Percentiles rank a stretch among this genome's conserved stretches.
These are phyloP conservation scores for Cataglyphis cursor DNA, from an alignment of 2,888 invertebrate species.

Conservation along the genomic window DNA sequence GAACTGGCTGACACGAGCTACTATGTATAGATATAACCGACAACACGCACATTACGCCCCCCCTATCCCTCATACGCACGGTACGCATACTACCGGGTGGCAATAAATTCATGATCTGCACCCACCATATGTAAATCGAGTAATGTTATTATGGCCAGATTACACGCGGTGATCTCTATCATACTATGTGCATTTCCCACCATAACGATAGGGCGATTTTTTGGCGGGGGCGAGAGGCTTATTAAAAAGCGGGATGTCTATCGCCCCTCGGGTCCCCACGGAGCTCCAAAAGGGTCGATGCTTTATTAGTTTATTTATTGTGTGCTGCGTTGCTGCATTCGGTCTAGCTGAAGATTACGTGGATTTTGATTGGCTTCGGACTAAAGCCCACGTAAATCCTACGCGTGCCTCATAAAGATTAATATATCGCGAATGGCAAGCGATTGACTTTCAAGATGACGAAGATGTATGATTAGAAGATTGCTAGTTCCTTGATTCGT, in stretches of 20 bases:
- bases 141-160: slow-evolving; percentile 84
- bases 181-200: slow-evolving; percentile 82
- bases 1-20: slow-evolving; percentile 50
- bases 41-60: slow-evolving; percentile 69
- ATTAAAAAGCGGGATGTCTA: slow-evolving; percentile 82
- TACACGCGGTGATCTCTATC: slow-evolving; percentile 83
- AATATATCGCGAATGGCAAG: slow-evolving; percentile 72
- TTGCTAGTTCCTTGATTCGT: slow-evolving; percentile 35
- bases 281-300: slow-evolving; percentile 40
- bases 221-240: slow-evolving; percentile 71
- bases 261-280: slow-evolving; percentile 66
- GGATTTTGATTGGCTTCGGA: slow-evolving; percentile 84
- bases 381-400: slow-evolving; percentile 68
- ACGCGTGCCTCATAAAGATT: slow-evolving; percentile 82
- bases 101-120: slow-evolving; percentile 83
- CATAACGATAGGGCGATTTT: slow-evolving; percentile 62
- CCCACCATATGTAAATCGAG: slow-evolving; percentile 83
- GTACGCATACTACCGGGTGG: slow-evolving; percentile 62
- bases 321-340: slow-evolving; percentile 63
- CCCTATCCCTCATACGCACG: slow-evolving; percentile 31
- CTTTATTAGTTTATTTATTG: slow-evolving; percentile 84
- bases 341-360: slow-evolving; percentile 79
- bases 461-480: slow-evolving; percentile 44
- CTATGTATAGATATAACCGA: slow-evolving; percentile 59
- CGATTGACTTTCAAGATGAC: slow-evolving; percentile 61